Evolutionary conservation across 2,797 vertebrate species (phyloP).

Genomic region (Taeniopygia guttata): DNA sequence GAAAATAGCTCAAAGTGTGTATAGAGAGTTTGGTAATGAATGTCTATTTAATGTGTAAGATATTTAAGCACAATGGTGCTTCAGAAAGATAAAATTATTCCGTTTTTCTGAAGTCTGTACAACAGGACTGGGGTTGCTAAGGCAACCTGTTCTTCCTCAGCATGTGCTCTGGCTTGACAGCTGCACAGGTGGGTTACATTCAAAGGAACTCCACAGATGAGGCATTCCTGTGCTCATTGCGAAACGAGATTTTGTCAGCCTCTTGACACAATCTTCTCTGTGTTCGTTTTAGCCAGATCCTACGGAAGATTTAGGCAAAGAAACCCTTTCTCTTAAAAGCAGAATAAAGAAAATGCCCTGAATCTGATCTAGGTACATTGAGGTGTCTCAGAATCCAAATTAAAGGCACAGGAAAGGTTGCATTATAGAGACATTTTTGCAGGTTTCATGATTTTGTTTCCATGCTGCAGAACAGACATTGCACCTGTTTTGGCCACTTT

Average conservation of each 20-base stretch:
- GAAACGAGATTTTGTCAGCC: not conserved
- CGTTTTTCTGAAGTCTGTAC: not conserved
- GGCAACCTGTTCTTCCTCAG: conserved; percentile 42
- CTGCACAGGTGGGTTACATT: not conserved
- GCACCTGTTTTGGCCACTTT: not conserved
- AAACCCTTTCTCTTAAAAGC: not conserved
- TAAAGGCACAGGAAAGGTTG: not conserved
- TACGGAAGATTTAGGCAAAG: not conserved
- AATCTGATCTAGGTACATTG: not conserved
- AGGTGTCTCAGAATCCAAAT: not conserved
- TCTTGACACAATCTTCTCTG: not conserved
- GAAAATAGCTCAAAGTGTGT: not conserved
- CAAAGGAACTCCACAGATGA: not conserved
- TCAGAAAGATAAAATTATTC: conserved; percentile 13
- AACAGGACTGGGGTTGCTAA: conserved; percentile 34
- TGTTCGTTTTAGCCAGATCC: not conserved
- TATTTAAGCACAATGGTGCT: not conserved
- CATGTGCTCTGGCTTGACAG: not conserved
- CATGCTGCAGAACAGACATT: not conserved
- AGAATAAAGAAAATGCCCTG: not conserved
- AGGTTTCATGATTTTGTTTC: not conserved
- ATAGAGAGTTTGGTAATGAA: not conserved
- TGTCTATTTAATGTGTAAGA: not conserved
- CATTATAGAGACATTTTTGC: not conserved
- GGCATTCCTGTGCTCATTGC: not conserved